Percentiles rank a stretch among this genome's conserved stretches.
These are phyloP conservation scores for Thermophis baileyi DNA, from an alignment of 2,113 vertebrate genomes.

Conservation along the genomic window DNA sequence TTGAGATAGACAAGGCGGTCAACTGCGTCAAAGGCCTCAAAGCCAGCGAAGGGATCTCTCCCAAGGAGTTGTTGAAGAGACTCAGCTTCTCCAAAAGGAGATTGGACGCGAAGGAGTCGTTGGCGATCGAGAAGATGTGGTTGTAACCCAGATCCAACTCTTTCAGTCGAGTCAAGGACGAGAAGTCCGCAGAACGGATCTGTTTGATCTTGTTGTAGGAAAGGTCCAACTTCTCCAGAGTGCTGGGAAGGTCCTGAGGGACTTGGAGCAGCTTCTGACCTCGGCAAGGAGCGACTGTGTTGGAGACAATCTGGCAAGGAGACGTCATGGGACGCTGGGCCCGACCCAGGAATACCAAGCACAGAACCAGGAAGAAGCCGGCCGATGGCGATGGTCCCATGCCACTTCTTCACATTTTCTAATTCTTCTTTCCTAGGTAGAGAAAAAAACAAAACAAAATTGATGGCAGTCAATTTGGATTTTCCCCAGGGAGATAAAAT, in stretches of 20 bases:
- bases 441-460: not conserved
- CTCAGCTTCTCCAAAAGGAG: constrained; percentile 65
- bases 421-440: not conserved
- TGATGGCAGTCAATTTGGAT: not conserved
- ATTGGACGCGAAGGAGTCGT: constrained; percentile 68
- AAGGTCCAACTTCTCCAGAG: constrained; percentile 70
- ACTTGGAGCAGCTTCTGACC: constrained; percentile 64
- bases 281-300: constrained; percentile 60
- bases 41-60: constrained; percentile 64
- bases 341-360: not conserved
- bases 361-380: not conserved
- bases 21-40: constrained; percentile 66
- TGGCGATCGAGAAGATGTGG: constrained; percentile 71
- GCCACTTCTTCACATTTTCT: not conserved
- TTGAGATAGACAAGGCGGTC: constrained; percentile 70
- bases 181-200: constrained; percentile 59
- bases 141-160: constrained; percentile 70
- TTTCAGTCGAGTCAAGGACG: constrained; percentile 56
- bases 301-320: not conserved
- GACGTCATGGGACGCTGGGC: accelerated
- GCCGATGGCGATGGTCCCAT: not conserved
- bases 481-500: not conserved
- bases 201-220: constrained; percentile 73
- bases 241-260: constrained; percentile 64
- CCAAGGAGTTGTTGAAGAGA: constrained; percentile 82